Conservation (phyloP, 1,140 invertebrate species). For the Drosophila melanica region DNA sequence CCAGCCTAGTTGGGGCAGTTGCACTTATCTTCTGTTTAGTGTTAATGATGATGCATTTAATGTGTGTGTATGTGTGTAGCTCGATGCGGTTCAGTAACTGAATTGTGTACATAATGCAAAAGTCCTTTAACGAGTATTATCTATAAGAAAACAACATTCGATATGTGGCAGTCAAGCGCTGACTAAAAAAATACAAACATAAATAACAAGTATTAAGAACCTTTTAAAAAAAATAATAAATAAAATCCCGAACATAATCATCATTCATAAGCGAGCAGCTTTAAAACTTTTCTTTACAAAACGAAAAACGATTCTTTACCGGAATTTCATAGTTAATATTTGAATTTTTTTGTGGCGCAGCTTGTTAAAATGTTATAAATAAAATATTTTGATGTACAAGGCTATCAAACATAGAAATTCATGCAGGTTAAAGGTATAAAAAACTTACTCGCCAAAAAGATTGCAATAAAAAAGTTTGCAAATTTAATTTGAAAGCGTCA, state of each 20-base stretch:
- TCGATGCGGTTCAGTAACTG: conserved; percentile 57
- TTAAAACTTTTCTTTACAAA: conserved; percentile 10
- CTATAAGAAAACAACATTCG: conserved; percentile 56
- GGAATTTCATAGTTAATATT: not conserved
- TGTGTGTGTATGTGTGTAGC: conserved; percentile 56
- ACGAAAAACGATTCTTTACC: not conserved
- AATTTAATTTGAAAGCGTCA: conserved; percentile 32
- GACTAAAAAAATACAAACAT: conserved; percentile 23
- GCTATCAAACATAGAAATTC: conserved; percentile 31
- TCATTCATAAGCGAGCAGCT: conserved; percentile 11
- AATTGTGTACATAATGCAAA: conserved; percentile 64
- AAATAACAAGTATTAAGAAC: conserved; percentile 63
- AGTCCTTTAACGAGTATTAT: conserved; percentile 78
- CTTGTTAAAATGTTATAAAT: conserved; percentile 16
- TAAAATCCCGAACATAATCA: conserved; percentile 24
- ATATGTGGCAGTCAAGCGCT: conserved; percentile 36
- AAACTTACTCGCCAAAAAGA: conserved; percentile 37
- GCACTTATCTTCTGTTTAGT: conserved; percentile 53
- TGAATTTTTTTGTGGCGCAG: conserved; percentile 3
- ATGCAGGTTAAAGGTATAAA: conserved; percentile 7
- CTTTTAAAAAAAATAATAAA: conserved; percentile 53
- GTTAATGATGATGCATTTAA: conserved; percentile 72
- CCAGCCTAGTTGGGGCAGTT: conserved; percentile 71
- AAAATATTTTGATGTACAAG: conserved; percentile 26
- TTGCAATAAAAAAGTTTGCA: conserved; percentile 42